Base-by-base conservation (phyloP, 2,888 invertebrate genomes). In the Ditula angustiorana region DNA sequence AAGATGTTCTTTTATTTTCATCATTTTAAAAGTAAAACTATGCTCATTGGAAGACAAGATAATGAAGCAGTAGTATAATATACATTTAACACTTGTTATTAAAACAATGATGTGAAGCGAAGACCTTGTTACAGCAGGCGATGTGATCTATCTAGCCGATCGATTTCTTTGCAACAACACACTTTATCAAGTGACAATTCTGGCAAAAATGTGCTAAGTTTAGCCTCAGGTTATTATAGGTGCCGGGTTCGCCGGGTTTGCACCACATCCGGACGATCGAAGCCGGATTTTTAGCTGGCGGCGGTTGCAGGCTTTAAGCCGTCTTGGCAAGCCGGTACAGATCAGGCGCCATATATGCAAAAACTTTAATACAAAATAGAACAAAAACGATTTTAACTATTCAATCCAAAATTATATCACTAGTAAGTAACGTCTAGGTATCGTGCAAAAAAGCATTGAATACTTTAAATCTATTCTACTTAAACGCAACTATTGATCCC, bases 401-500 rank as follows among this genome's bases (percentile, higher is more conserved):
- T 44, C 41, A 50, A 44, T 52, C 19, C 10, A n/a, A 57, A 44
- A 50, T 26, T 24, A 63, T 28, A 35, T 21, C 10, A 23, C 28
- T 44, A 19, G 44, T 30, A 46, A 24, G 50, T 64, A 63, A 56
- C 28, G 21, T 52, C 37, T 67, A 37, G 56, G 16, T 56, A 61
- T 57, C 60, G 72, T 78, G 80, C 75, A 76, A 77, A 77, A 69
- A 61, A 69, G 74, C 74, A 67, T 71, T 71, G 73, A 73, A 72
- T 71, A 73, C 68, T 71, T 67, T 53, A 71, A 71, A 67, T 66
- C 60, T 79, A 81, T 74, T 76, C 87, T 88, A 88, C 88, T 89
- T 90, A 91, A 87, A 88, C 80, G 85, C 87, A 90, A 88, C 58
- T 47, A 21, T 92, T 92, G 92, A 85, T 92, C 92, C 92, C 92